These are phyloP conservation scores for Eueremaeus valkanovi DNA, from an alignment of 2,888 invertebrate genomes.

Conservation along the genomic window DNA sequence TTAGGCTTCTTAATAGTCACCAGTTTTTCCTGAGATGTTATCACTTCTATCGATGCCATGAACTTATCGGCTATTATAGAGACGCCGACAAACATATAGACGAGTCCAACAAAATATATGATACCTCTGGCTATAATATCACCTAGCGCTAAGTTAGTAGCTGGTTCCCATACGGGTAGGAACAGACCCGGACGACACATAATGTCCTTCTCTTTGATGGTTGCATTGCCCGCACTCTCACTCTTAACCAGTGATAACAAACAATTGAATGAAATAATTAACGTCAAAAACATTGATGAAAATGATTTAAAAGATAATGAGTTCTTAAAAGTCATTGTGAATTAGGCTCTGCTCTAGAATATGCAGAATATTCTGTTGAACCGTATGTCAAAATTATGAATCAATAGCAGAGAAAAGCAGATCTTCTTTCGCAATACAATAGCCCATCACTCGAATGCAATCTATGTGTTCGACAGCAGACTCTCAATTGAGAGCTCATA, in stretches of 20 bases:
- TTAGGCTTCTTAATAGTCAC: constrained; percentile 80
- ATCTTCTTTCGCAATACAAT: too few relatives aligned
- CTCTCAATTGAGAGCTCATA: background rate
- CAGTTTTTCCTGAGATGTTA: constrained; percentile 94
- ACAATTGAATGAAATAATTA: background rate
- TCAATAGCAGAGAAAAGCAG: too few relatives aligned
- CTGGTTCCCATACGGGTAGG: constrained; percentile 83
- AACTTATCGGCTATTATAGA: constrained; percentile 98
- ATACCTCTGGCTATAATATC: constrained; percentile 79
- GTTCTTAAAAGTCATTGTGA: background rate
- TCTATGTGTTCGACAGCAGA: background rate
- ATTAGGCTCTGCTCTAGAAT: too few relatives aligned
- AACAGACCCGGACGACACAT: constrained; percentile 77
- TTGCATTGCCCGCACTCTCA: background rate
- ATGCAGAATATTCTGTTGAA: too few relatives aligned
- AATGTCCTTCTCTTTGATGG: background rate
- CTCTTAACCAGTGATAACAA: background rate
- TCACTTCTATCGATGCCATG: constrained; percentile 99
- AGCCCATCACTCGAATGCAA: too few relatives aligned
- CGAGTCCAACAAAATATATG: constrained; percentile 80
- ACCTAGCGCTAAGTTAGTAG: constrained; percentile 59
- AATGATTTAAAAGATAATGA: background rate
- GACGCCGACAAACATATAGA: constrained; percentile 96
- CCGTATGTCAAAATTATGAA: too few relatives aligned
- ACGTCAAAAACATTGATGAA: background rate